Conservation (phyloP, 2,888 invertebrate species). For the Polia nebulosa region DNA sequence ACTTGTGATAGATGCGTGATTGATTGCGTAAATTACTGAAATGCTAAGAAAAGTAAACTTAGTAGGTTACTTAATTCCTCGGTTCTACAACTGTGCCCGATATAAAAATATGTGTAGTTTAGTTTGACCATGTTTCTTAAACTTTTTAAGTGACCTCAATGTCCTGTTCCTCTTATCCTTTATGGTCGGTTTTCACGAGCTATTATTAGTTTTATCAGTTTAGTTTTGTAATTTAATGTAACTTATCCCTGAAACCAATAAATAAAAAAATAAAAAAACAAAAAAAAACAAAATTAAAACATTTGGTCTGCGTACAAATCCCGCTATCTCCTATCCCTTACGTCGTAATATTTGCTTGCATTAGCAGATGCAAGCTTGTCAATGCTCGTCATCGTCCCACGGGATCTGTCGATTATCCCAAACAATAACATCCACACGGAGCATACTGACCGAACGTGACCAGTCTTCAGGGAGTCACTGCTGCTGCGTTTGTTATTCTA, state of each 20-base stretch:
- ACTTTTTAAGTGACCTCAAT: too few relatives aligned
- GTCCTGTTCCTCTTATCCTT: too few relatives aligned
- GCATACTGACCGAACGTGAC: slow-evolving; percentile 70
- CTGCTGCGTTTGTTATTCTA: slow-evolving; percentile 81
- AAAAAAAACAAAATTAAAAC: too few relatives aligned
- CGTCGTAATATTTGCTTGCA: slow-evolving; percentile 76
- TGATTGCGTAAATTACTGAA: slow-evolving; percentile 5
- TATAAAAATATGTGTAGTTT: too few relatives aligned
- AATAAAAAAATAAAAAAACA: too few relatives aligned
- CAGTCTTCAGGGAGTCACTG: slow-evolving; percentile 61
- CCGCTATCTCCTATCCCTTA: slow-evolving; percentile 48
- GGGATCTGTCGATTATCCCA: slow-evolving; percentile 78
- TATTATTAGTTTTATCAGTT: too few relatives aligned
- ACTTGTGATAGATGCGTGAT: not conserved
- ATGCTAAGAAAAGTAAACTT: too few relatives aligned
- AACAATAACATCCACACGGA: slow-evolving; percentile 72
- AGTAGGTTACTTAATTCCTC: not conserved
- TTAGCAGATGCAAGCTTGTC: slow-evolving; percentile 84
- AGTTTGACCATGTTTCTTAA: too few relatives aligned
- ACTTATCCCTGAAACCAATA: not conserved
- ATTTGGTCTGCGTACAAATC: not conserved
- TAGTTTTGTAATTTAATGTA: not conserved
- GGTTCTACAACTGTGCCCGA: too few relatives aligned
- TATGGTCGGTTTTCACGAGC: too few relatives aligned
- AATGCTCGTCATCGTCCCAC: slow-evolving; percentile 72